Percentiles rank a stretch among this genome's conserved stretches.
Evolutionary conservation across 2,113 vertebrate genomes (phyloP).

Genomic region (Lophius piscatorius): DNA sequence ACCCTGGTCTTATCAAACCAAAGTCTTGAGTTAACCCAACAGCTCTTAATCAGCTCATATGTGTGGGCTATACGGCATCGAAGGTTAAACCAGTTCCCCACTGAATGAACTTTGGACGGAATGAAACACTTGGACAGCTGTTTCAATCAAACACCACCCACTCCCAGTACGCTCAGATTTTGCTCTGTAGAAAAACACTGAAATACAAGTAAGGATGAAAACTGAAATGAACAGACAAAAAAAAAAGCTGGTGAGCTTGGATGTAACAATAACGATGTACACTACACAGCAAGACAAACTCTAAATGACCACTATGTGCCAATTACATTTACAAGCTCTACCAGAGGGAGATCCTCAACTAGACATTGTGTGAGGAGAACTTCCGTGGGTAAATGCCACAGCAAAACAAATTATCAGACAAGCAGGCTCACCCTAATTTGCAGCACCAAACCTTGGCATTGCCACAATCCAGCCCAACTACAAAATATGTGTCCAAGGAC

Average conservation of each 20-base stretch:
- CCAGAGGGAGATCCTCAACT: constrained; percentile 24
- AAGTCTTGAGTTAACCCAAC: constrained; percentile 2
- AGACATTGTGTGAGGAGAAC: constrained; percentile 40
- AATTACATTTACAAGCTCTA: constrained; percentile 21
- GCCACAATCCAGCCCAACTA: no score
- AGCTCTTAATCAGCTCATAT: not conserved
- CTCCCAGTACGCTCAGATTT: not conserved
- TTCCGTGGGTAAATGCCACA: constrained; percentile 36
- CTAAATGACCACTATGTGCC: no score
- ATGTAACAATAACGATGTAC: no score
- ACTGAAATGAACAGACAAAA: no score
- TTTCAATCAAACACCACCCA: not conserved
- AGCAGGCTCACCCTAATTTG: constrained; percentile 13
- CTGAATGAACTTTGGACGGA: constrained; percentile 16
- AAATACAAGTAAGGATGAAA: no score
- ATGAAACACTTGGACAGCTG: not conserved
- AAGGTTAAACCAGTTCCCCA: not conserved
- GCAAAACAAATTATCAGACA: constrained; percentile 1
- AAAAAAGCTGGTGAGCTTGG: no score
- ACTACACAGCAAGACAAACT: no score
- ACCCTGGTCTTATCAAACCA: constrained; percentile 21
- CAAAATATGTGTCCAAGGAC: no score
- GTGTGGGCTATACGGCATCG: not conserved
- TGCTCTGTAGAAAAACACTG: no score
- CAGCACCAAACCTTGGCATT: no score